Evolutionary conservation across 1,140 invertebrate genomes (phyloP), one percentile per base, ranked within the genome.

Genomic region (Drosophila serrata): DNA sequence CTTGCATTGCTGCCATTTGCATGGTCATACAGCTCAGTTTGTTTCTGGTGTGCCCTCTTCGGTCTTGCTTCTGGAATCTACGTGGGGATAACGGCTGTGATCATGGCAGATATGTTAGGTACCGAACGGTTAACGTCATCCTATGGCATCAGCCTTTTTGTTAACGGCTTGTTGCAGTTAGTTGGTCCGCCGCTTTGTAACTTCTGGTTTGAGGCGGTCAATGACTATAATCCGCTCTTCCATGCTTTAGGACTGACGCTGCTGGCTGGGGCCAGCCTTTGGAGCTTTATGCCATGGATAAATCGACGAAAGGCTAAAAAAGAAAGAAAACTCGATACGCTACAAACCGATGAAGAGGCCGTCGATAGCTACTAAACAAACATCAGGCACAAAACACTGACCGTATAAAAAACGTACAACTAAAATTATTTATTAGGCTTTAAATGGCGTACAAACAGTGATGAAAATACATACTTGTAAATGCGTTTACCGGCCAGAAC

Each of bases 51-150:
- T 92, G 95, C 95, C 2, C 82, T 96, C 2, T 97, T 97, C 86
- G 97, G 97, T 1, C 92, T 98, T 5, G 95, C 96, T 9, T 97
- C 97, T 0, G 97, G 97, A n/a, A 95, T 96, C n/a, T 97, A 97
- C 86, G 96, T 97, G 0, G 97, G 97, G 15, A 95, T 97, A 2
- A 97, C 96, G 2, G 96, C 97, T 3, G 95, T 97, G 29, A 96
- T 97, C 1, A 97, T 97, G 96, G 96, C 96, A 0, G 96, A 97
- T 91, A 95, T 97, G 95, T 88, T 98, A 2, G 97, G 97, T 1
- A 95, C 95, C 2, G 97, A 98, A 75, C 94, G 96, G n/a, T 88
- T 98, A 4, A 96, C 96, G 57, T 97, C 96, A 0, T 97, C 96
- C 0, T 97, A 97, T 79, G 97, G 97, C 6, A 97, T 98, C 29